A percentile compares a stretch with the other conserved stretches of the same genome.
These are phyloP conservation scores for Rhynchomys soricoides DNA, from an alignment of 2,113 vertebrate genomes.

Conservation along the genomic window DNA sequence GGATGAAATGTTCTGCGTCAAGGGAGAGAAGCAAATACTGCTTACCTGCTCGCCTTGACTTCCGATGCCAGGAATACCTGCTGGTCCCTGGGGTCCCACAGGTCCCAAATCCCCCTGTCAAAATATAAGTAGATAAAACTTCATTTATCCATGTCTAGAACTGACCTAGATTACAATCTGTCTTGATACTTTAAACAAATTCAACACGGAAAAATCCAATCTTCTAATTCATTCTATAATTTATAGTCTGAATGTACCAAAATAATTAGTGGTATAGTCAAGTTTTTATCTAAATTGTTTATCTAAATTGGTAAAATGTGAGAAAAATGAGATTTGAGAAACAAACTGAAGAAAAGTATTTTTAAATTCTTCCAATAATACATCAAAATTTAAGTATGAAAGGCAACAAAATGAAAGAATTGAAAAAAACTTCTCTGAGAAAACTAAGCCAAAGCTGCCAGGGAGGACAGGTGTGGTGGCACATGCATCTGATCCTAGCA, in stretches of 20 bases:
- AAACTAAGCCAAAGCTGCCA: background rate
- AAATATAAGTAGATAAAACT: constrained; percentile 49
- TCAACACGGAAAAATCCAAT: background rate
- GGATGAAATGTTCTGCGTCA: background rate
- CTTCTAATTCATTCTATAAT: background rate
- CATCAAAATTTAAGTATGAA: background rate
- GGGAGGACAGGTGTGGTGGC: background rate
- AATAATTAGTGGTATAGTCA: background rate
- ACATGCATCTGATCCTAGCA: background rate
- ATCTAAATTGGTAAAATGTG: background rate
- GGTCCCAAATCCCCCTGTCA: constrained; percentile 88
- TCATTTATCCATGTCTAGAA: background rate
- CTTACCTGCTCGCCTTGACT: constrained; percentile 81
- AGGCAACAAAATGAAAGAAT: background rate
- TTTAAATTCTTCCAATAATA: background rate
- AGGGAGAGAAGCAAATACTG: background rate
- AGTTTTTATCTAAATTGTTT: background rate
- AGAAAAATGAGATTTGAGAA: constrained; percentile 29
- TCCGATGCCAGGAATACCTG: constrained; percentile 84
- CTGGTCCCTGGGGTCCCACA: constrained; percentile 85
- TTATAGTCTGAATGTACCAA: background rate
- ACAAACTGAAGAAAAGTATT: background rate
- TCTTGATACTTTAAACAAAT: background rate
- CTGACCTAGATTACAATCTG: constrained; percentile 1
- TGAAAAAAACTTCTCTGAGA: background rate